Evolutionary conservation across 1,140 invertebrate species (phyloP), one percentile per base, ranked within the genome.

Genomic region (Drosophila quadrilineata): DNA sequence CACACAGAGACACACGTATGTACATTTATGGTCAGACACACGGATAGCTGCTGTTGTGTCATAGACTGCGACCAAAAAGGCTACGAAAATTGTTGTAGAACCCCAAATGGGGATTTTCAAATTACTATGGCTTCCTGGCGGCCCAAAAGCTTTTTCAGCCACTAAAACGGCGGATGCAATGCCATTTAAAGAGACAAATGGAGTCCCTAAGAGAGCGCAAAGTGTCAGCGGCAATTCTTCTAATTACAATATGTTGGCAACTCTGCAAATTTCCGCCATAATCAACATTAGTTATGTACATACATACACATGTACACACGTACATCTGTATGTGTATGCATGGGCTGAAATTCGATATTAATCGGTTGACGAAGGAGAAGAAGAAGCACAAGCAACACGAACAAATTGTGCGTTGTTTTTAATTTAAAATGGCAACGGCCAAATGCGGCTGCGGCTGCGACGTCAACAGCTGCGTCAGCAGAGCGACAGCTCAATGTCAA

Each of bases 401-500:
- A 21, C 40, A 50, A 49, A 36, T 36, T 38, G 48, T 24, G 45
- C 31, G 50, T 28, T 57, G 50, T 59, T 71, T 71, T 53, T n/a
- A n/a, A 50, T 66, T 59, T 40, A 64, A 75, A 75, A 80, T 68
- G 75, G 76, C 75, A 80, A 71, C 71, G 67, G 54, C 75, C 75
- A 80, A 80, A 79, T 73, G 72, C 59, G 70, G 62, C 73, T 52
- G 59, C 71, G 49, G 16, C 45, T 9, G 22, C 22, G 45, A 63
- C 29, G 17, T 14, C 28, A 41, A 16, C 59, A n/a, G 62, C 63
- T 41, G 50, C 43, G 63, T 24, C 22, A 24, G 38, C 62, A 60
- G 71, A 82, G n/a, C n/a, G 71, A 72, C 75, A 73, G 76, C 76
- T 80, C 76, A 80, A 80, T 80, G 76, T 80, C 76, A 80, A 80